Evolutionary conservation across 2,113 vertebrate genomes (phyloP).

Genomic region (Strix aluco): DNA sequence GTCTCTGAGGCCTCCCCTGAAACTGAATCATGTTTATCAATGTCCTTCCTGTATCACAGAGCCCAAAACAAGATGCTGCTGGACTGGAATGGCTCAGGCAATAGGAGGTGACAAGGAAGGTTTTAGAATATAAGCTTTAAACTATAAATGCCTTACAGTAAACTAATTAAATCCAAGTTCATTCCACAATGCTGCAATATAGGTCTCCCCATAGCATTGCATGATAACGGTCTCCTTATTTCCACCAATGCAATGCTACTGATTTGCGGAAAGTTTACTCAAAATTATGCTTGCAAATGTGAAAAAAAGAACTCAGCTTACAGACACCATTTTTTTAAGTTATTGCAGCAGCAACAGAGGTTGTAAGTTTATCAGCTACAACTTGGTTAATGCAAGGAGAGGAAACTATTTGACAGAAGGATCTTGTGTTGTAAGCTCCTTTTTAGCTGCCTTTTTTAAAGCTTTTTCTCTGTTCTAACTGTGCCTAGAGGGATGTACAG

Average conservation of each 20-base stretch:
- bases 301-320: neutral
- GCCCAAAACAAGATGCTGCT: neutral
- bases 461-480: neutral
- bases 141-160: neutral
- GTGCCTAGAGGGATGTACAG: neutral
- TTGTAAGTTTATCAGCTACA: neutral
- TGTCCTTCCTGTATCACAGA: neutral
- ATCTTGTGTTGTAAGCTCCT: neutral
- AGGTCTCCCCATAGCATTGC: fast-evolving
- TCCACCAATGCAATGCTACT: neutral
- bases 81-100: neutral
- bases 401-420: neutral
- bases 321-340: neutral
- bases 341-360: neutral
- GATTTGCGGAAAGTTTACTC: neutral
- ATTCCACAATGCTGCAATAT: neutral
- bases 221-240: neutral
- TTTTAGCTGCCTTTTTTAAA: neutral
- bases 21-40: neutral
- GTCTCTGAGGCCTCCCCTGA: fast-evolving
- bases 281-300: neutral
- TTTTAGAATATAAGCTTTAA: neutral
- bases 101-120: neutral
- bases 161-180: neutral
- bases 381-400: neutral